Conservation (phyloP, 2,888 invertebrate genomes). For the Meloe dianella region DNA sequence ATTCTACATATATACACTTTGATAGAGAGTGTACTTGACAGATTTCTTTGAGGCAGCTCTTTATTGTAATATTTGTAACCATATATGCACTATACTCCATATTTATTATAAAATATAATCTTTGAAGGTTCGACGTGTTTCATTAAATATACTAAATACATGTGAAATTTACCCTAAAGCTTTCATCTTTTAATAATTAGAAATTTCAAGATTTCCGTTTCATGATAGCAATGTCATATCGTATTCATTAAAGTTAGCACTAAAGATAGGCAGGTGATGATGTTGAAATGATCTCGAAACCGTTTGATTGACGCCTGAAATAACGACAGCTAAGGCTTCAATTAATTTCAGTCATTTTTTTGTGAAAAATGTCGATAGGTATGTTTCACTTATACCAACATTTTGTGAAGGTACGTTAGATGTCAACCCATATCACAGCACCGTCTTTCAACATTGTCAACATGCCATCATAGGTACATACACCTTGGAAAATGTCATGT, state of each 20-base stretch:
- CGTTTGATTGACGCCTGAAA: background rate
- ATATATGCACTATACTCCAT: background rate
- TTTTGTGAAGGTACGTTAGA: constrained; percentile 9
- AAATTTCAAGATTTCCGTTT: no score
- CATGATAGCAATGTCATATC: no score
- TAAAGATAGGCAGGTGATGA: no score
- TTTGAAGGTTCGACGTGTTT: background rate
- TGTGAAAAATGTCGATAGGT: background rate
- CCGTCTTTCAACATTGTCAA: constrained; percentile 19
- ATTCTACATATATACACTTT: background rate
- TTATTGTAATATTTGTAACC: background rate
- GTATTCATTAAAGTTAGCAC: no score
- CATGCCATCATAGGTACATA: constrained; percentile 9
- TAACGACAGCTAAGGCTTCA: background rate
- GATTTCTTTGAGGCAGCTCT: background rate
- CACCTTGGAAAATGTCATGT: constrained; percentile 6
- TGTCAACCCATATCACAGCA: constrained; percentile 25
- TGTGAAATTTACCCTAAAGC: background rate
- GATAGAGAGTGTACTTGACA: background rate
- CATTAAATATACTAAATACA: background rate
- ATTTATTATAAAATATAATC: background rate
- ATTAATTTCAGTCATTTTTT: background rate
- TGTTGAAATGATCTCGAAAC: no score
- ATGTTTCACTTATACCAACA: background rate
- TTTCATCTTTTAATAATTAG: background rate